Base-by-base conservation (phyloP, 2,113 vertebrate species). In the Toxostoma redivivum region DNA sequence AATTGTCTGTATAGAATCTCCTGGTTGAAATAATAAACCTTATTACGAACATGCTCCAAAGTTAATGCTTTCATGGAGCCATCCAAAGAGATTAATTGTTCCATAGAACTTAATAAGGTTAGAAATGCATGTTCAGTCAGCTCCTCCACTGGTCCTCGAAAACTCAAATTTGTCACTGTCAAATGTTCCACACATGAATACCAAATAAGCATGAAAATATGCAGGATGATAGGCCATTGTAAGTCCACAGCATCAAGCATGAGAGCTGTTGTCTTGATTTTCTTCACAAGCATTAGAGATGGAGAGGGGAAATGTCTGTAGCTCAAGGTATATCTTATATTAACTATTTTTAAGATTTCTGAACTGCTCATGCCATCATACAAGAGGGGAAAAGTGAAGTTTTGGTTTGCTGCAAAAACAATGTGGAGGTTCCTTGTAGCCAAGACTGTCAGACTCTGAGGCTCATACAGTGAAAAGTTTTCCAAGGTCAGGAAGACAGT, bases 21-120 rank as follows among this genome's bases (percentile, higher is more conserved):
- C 92, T 99, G 99, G 58, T 97, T 72, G 69, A 99, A 98, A 40
- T 88, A n/a, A 70, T 98, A 98, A 4, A 70, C 4, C 5, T 89
- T 87, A 24, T 96, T 98, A 13, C 17, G 57, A 25, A 93, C 92
- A 4, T 31, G 80, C 4, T 95, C 93, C 62, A 77, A 48, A 30
- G 80, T 97, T 27, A 99, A 87, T 10, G 72, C 92, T 73, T 98
- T 98, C 96, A 99, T 37, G 5, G 96, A 96, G 47, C 94, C 94
- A 33, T 37, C 25, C 31, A 37, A 69, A 84, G 58, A 51, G 3
- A 18, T 14, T 71, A 96, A 73, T 27, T 35, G 2, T 14, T 3
- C 6, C 4, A 24, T 4, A 44, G 87, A 35, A 9, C 19, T 77
- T 50, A 86, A 38, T 23, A 81, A 35, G 5, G 38, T 15, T 45